phyloP scores from a whole-genome alignment of 2,113 vertebrate genomes.

The Scartelaos histophorus region DNA sequence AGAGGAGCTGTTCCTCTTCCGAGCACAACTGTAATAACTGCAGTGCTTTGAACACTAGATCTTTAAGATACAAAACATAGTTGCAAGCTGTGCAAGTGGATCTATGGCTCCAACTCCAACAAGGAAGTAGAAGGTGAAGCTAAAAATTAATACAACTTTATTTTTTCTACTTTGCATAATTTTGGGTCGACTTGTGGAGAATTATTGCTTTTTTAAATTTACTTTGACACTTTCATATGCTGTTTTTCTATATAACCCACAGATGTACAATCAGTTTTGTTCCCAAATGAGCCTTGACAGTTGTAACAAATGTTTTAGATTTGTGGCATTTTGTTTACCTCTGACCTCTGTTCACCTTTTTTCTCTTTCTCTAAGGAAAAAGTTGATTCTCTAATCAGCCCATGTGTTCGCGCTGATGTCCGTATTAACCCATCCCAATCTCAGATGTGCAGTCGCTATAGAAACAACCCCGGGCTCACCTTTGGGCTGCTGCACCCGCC shows the following conservation, averaged over 20 bases:
- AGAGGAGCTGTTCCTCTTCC: conserved; percentile 49
- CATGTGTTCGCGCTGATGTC: conserved; percentile 75
- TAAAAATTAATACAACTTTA: no score
- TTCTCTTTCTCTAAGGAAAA: conserved; percentile 49
- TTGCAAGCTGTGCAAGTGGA: no score
- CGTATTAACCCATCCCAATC: conserved; percentile 61
- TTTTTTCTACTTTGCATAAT: not conserved
- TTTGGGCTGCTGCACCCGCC: conserved; percentile 75
- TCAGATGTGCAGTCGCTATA: conserved; percentile 69
- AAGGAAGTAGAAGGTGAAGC: no score
- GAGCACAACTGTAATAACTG: conserved; percentile 28
- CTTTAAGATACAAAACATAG: no score
- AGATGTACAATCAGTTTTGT: not conserved
- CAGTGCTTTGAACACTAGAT: conserved; percentile 9
- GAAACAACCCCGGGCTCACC: conserved; percentile 40
- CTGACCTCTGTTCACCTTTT: not conserved
- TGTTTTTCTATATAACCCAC: not conserved
- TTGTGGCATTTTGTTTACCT: not conserved
- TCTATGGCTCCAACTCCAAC: no score
- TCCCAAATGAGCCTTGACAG: not conserved
- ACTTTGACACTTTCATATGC: not conserved
- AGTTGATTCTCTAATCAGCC: conserved; percentile 33
- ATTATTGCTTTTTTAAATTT: not conserved
- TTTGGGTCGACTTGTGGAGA: not conserved
- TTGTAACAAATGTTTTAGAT: not conserved